Conservation (phyloP, 2,888 invertebrate species). For the Pristionchus maxplancki region DNA sequence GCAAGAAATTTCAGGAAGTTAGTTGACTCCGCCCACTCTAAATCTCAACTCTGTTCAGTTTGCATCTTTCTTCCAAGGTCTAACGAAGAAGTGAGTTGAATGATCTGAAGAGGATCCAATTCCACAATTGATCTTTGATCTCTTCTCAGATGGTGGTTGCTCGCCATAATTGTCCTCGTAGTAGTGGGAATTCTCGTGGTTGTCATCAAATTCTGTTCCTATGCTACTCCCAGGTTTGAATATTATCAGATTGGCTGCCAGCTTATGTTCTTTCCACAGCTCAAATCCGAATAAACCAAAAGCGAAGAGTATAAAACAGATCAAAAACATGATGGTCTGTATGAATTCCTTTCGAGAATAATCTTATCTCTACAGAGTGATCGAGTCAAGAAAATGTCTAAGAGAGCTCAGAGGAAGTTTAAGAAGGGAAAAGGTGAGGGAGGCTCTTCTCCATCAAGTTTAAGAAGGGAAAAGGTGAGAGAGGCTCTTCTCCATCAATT, state of each 20-base stretch:
- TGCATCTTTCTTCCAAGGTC: neutral
- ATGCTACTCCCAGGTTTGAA: constrained; percentile 1
- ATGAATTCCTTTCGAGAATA: neutral
- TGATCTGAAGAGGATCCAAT: neutral
- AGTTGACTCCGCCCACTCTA: neutral
- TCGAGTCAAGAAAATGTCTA: constrained; percentile 9
- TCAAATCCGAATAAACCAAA: constrained; percentile 23
- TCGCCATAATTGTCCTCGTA: neutral
- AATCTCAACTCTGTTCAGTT: neutral
- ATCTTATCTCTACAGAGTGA: neutral
- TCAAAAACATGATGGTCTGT: constrained; percentile 5
- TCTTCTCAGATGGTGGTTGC: neutral
- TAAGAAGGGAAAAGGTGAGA: too few species aligned
- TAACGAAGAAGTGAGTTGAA: neutral
- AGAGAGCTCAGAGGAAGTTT: neutral
- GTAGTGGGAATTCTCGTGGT: neutral
- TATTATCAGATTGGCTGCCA: neutral
- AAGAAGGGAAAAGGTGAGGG: neutral
- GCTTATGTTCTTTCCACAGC: neutral
- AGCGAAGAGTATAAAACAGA: constrained; percentile 12
- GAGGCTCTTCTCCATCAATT: too few species aligned
- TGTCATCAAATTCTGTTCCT: constrained; percentile 29
- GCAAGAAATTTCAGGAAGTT: neutral
- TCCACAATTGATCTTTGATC: constrained; percentile 1
- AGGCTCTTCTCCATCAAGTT: too few species aligned